These are phyloP conservation scores for Platerodrilus igneus DNA, from an alignment of 2,888 invertebrate genomes.

Conservation along the genomic window DNA sequence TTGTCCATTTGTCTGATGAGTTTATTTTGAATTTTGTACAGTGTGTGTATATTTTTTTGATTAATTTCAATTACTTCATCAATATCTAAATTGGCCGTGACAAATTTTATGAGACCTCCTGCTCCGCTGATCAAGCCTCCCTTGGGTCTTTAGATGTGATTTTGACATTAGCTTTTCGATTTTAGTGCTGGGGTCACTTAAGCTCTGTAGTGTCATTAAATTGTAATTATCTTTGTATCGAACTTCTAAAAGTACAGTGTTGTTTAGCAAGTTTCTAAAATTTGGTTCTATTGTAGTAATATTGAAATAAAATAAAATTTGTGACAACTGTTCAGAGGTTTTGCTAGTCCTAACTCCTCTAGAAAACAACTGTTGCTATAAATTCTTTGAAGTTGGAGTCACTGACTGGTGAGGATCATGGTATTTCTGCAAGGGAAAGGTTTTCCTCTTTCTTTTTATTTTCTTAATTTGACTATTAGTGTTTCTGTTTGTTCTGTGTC, in stretches of 20 bases:
- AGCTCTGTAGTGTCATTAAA: constrained; percentile 1
- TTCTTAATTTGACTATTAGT: constrained; percentile 6
- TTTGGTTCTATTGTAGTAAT: constrained; percentile 20
- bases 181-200: constrained; percentile 22
- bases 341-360: constrained; percentile 21
- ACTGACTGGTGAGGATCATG: not conserved
- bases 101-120: constrained; percentile 19
- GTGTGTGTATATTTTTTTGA: constrained; percentile 15
- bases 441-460: constrained; percentile 7
- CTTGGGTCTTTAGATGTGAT: constrained; percentile 23
- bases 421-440: constrained; percentile 2
- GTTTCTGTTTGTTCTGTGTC: constrained; percentile 1
- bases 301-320: constrained; percentile 28
- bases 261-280: constrained; percentile 18
- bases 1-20: too few relatives aligned
- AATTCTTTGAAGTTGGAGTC: constrained; percentile 8
- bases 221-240: not conserved
- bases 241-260: constrained; percentile 18
- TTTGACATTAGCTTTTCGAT: constrained; percentile 24
- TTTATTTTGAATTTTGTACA: constrained; percentile 17
- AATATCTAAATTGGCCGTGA: constrained; percentile 21
- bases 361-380: constrained; percentile 19
- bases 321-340: constrained; percentile 19
- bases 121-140: constrained; percentile 15
- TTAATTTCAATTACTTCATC: too few relatives aligned